Percentiles rank a stretch among this genome's conserved stretches.
Evolutionary conservation across 2,797 vertebrate species (phyloP).

Genomic region (Champsocephalus esox): DNA sequence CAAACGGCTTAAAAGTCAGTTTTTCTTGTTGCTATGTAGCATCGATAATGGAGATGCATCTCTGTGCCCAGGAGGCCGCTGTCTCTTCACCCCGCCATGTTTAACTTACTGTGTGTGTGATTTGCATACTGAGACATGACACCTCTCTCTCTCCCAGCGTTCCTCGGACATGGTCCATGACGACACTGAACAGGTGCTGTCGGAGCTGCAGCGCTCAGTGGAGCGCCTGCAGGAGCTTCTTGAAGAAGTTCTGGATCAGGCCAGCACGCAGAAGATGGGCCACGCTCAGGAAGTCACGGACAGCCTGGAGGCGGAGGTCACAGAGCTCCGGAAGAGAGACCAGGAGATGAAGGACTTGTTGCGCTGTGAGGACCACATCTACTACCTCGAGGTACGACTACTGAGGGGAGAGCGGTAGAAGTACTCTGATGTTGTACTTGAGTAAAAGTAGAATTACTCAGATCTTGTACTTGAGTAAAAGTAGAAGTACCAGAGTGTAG

Average conservation of each 20-base stretch:
- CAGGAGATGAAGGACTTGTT: constrained; percentile 79
- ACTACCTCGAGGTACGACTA: constrained; percentile 80
- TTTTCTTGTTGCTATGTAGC: too few relatives aligned
- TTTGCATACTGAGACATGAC: background rate
- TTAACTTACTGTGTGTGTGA: background rate
- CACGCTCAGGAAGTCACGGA: constrained; percentile 79
- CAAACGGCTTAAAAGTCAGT: too few relatives aligned
- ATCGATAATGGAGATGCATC: too few relatives aligned
- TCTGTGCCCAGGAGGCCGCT: too few relatives aligned
- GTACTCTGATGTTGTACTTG: too few relatives aligned
- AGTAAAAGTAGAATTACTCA: too few relatives aligned
- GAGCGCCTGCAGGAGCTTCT: constrained; percentile 82
- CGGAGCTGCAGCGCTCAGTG: constrained; percentile 81
- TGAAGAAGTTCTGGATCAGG: constrained; percentile 79
- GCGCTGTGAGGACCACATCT: constrained; percentile 81
- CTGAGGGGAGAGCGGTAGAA: too few relatives aligned
- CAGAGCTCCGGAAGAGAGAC: constrained; percentile 78
- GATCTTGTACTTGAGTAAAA: too few relatives aligned
- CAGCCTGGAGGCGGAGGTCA: constrained; percentile 77
- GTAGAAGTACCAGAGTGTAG: too few relatives aligned
- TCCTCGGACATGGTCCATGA: constrained; percentile 72
- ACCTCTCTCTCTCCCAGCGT: constrained; percentile 43
- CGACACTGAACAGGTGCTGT: constrained; percentile 68
- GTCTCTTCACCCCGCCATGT: too few relatives aligned
- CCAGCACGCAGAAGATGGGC: constrained; percentile 77